phyloP scores from a whole-genome alignment of 2,113 vertebrate genomes.

The Bubalus kerabau region DNA sequence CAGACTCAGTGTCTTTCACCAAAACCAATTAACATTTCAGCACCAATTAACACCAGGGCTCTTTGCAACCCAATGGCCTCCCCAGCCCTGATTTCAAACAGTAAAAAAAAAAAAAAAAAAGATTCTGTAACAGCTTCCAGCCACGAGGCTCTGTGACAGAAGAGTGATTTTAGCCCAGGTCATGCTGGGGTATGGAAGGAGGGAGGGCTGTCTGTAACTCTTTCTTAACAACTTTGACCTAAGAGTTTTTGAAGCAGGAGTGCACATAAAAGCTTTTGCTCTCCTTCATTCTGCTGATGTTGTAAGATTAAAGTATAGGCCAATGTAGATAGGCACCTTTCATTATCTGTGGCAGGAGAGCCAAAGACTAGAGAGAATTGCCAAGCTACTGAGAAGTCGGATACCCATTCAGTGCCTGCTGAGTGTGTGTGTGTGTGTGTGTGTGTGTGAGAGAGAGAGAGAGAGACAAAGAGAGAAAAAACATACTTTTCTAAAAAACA shows the following conservation, averaged over 20 bases:
- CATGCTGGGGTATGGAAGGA: background rate
- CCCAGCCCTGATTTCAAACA: background rate
- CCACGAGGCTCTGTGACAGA: background rate
- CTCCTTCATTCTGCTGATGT: background rate
- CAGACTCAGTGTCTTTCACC: background rate
- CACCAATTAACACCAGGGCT: background rate
- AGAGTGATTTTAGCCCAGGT: background rate
- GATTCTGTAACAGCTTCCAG: background rate
- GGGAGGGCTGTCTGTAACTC: background rate
- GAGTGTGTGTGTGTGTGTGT: background rate
- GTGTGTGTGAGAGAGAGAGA: too few relatives aligned
- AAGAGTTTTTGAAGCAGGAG: background rate
- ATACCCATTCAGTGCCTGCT: background rate
- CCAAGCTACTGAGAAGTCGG: background rate
- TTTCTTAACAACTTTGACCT: background rate
- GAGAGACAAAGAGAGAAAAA: background rate
- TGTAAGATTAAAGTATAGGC: background rate
- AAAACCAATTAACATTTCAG: background rate
- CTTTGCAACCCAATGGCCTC: background rate
- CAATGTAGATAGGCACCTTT: background rate
- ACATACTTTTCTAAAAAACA: background rate
- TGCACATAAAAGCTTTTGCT: background rate
- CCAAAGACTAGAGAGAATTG: background rate
- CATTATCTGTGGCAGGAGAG: background rate
- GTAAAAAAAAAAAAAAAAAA: background rate